Evolutionary conservation across 2,797 vertebrate genomes (phyloP).

Genomic region (Catharus ustulatus): DNA sequence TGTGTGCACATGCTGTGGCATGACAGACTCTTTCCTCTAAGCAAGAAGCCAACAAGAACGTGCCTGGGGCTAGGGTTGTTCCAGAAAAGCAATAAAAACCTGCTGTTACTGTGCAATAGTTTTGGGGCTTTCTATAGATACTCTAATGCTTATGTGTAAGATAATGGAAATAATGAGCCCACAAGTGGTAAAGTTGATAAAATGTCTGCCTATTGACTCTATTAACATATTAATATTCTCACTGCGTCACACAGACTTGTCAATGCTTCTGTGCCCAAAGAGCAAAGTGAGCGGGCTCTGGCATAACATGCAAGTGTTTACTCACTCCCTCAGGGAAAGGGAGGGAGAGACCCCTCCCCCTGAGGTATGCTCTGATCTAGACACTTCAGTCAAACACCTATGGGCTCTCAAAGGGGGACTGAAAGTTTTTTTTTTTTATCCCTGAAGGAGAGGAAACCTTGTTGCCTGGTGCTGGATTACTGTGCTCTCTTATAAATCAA

Average conservation of each 20-base stretch:
- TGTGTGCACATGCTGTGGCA: rapidly evolving
- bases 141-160: rapidly evolving
- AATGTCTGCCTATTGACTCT: not conserved
- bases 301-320: not conserved
- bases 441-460: not conserved
- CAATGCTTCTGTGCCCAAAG: not conserved
- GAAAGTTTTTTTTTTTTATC: not conserved
- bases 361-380: not conserved
- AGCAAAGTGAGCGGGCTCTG: not conserved
- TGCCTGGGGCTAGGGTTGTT: not conserved
- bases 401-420: not conserved
- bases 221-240: not conserved
- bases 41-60: not conserved
- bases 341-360: not conserved
- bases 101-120: not conserved
- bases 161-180: not conserved
- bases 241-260: not conserved
- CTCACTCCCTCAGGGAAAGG: not conserved
- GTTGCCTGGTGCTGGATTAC: not conserved
- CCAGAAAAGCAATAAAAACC: not conserved
- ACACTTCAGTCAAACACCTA: not conserved
- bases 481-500: not conserved
- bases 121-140: not conserved
- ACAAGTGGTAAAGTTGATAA: not conserved
- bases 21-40: not conserved